Evolutionary conservation across 2,797 vertebrate species (phyloP).

Genomic region (Enteromius treurensis): DNA sequence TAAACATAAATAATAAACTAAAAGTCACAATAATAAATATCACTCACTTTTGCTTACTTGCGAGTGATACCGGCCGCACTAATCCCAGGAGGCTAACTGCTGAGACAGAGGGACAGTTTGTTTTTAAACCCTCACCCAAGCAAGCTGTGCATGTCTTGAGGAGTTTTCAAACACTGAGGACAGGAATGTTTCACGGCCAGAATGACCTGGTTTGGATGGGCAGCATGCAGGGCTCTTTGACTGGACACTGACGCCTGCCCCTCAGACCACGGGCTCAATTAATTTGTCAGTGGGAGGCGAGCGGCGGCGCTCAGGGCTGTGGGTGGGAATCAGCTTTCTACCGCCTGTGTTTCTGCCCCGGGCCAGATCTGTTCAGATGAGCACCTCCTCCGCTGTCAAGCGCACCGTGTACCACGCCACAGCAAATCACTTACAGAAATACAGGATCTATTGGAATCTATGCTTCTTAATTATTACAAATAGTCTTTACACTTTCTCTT

Average conservation of each 20-base stretch:
- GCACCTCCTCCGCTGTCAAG: constrained; percentile 1
- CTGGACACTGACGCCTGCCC: constrained; percentile 61
- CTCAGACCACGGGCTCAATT: constrained; percentile 77
- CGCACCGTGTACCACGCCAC: too few species aligned
- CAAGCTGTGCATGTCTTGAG: neutral
- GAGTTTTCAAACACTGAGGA: neutral
- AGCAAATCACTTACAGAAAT: neutral
- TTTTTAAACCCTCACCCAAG: neutral
- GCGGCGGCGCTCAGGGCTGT: neutral
- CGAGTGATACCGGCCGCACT: neutral
- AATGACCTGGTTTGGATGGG: constrained; percentile 11
- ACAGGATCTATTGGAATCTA: neutral
- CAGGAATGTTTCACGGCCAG: neutral
- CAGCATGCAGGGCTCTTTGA: constrained; percentile 52
- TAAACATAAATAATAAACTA: neutral
- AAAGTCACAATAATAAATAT: neutral
- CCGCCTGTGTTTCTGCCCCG: neutral
- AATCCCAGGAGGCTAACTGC: neutral
- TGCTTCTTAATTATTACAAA: neutral
- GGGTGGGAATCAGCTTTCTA: neutral
- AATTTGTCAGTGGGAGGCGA: constrained; percentile 76
- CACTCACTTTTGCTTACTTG: neutral
- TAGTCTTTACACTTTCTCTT: neutral
- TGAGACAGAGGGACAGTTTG: neutral
- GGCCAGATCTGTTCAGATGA: constrained; percentile 1